phyloP scores from a whole-genome alignment of 1,140 invertebrate genomes.

The Anastrepha obliqua region DNA sequence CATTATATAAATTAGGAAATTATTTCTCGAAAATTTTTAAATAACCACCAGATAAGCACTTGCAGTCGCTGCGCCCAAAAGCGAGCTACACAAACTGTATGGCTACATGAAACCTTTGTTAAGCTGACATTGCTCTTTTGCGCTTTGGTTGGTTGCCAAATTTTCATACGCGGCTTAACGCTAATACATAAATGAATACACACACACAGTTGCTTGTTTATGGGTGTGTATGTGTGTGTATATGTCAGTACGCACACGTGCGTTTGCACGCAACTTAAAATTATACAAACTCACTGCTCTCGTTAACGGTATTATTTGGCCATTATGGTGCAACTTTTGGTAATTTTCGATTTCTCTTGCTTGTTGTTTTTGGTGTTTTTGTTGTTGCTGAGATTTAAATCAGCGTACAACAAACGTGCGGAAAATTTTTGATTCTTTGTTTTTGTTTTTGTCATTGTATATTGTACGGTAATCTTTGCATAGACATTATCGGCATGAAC shows the following conservation, averaged over 20 bases:
- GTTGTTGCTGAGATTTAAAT: slow-evolving; percentile 6
- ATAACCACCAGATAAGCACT: too few species aligned
- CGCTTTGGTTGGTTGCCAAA: too few species aligned
- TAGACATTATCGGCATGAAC: slow-evolving; percentile 38
- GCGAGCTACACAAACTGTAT: too few species aligned
- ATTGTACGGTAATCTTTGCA: slow-evolving; percentile 21
- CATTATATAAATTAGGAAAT: too few species aligned
- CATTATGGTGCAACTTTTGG: slow-evolving; percentile 45
- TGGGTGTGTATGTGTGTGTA: too few species aligned
- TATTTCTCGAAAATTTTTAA: too few species aligned
- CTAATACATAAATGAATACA: too few species aligned
- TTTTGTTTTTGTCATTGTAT: neutral
- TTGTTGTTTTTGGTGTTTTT: neutral
- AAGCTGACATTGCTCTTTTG: too few species aligned
- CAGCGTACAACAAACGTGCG: slow-evolving; percentile 12
- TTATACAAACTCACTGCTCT: slow-evolving; percentile 27
- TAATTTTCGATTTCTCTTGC: slow-evolving; percentile 22
- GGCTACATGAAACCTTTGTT: too few species aligned
- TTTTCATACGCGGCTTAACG: too few species aligned
- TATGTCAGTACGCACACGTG: neutral
- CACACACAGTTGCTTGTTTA: too few species aligned
- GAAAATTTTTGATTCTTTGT: neutral
- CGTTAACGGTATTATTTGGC: slow-evolving; percentile 40
- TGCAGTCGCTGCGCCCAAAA: too few species aligned
- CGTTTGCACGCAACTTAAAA: neutral